These are phyloP conservation scores for Porites divaricata DNA, from an alignment of 92 coral and sea anemone species.

Conservation along the genomic window DNA sequence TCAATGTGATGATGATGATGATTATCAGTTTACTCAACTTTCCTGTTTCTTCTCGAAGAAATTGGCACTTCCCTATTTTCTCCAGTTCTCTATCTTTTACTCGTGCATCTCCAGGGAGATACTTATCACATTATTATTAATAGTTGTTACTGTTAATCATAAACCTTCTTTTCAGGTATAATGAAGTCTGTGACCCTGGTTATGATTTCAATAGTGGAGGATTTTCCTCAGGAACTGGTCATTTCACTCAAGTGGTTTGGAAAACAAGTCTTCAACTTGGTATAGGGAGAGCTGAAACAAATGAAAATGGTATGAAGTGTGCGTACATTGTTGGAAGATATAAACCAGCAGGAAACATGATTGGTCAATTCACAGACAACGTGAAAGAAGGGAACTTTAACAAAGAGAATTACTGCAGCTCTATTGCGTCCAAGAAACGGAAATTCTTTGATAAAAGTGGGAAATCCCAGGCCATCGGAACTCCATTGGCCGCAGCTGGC, in stretches of 20 bases:
- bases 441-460: background rate
- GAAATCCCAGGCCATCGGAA: no score
- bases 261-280: slow-evolving; percentile 40
- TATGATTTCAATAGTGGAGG: slow-evolving; percentile 48
- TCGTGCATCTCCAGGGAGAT: no score
- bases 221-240: slow-evolving; percentile 50
- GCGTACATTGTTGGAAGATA: slow-evolving; percentile 51
- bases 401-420: slow-evolving; percentile 7
- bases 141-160: no score
- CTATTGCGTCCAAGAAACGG: background rate
- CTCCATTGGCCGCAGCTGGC: no score
- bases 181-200: slow-evolving; percentile 47
- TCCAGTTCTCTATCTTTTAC: no score
- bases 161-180: slow-evolving; percentile 40
- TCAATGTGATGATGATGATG: no score
- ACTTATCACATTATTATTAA: no score
- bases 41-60: no score
- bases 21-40: no score
- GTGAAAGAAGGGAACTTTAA: slow-evolving; percentile 18
- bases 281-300: slow-evolving; percentile 28
- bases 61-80: no score
- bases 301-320: slow-evolving; percentile 24
- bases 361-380: slow-evolving; percentile 1
- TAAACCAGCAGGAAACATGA: slow-evolving; percentile 45
- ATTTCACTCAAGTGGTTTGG: slow-evolving; percentile 70